Percentiles rank a stretch among this genome's conserved stretches.
Evolutionary conservation across 1,140 invertebrate genomes (phyloP).

Genomic region (Aradophagus sp.): DNA sequence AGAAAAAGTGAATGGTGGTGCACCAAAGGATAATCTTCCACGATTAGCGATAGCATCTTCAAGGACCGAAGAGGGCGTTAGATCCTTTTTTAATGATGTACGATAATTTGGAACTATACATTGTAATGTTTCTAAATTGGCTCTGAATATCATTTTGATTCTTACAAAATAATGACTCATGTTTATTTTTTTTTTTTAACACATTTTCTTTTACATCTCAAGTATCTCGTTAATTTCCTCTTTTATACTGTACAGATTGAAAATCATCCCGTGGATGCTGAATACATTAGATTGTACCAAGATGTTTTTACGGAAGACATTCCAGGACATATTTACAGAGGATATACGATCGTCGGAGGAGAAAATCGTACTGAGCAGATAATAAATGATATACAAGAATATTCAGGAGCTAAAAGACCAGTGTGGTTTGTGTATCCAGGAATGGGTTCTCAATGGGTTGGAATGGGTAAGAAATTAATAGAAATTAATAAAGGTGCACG

Average conservation of each 20-base stretch:
- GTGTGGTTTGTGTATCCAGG: constrained; percentile 94
- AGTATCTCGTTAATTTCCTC: no score
- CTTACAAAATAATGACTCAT: no score
- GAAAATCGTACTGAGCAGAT: constrained; percentile 66
- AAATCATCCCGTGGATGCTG: constrained; percentile 76
- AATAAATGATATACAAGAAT: constrained; percentile 76
- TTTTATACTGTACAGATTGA: constrained; percentile 57
- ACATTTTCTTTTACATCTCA: no score
- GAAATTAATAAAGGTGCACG: constrained; percentile 76
- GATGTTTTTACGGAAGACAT: constrained; percentile 76
- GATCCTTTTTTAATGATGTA: constrained; percentile 80
- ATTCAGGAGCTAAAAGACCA: constrained; percentile 78
- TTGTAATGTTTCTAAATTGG: neutral
- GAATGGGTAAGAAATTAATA: constrained; percentile 92
- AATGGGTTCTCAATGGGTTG: constrained; percentile 97
- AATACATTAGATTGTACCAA: constrained; percentile 76
- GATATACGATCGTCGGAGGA: constrained; percentile 75
- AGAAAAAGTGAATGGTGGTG: constrained; percentile 73
- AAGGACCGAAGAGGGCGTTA: constrained; percentile 83
- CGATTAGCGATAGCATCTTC: constrained; percentile 80
- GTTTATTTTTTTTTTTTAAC: no score
- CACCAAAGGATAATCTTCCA: constrained; percentile 76
- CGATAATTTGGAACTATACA: constrained; percentile 23
- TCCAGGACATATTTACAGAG: constrained; percentile 78
- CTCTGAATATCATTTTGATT: no score